Conservation (phyloP, 2,113 vertebrate genomes). For the Micromys minutus region DNA sequence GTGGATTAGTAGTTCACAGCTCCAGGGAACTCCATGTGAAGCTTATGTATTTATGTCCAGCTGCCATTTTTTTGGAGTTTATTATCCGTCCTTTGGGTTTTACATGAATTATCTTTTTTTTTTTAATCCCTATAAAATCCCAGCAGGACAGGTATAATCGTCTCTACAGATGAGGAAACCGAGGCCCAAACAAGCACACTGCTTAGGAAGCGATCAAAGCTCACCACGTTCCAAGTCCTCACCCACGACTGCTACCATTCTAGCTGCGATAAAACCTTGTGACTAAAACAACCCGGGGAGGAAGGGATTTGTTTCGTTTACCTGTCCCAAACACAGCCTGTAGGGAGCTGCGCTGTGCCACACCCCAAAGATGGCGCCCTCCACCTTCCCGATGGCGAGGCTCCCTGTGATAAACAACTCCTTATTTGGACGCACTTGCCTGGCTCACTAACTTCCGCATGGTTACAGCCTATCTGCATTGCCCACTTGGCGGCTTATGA, state of each 20-base stretch:
- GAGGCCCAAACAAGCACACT: background rate
- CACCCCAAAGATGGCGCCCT: too few species aligned
- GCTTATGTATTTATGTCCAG: background rate
- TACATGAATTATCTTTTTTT: background rate
- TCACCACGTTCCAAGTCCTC: background rate
- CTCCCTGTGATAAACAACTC: too few species aligned
- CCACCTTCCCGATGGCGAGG: too few species aligned
- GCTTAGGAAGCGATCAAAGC: background rate
- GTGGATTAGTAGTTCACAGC: background rate
- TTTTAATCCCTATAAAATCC: background rate
- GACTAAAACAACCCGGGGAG: background rate
- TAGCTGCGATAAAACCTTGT: background rate
- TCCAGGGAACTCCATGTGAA: background rate
- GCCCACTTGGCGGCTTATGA: too few species aligned
- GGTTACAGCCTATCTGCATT: too few species aligned
- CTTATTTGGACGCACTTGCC: too few species aligned
- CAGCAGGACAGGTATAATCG: background rate
- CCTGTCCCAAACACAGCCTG: background rate
- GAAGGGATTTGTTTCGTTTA: background rate
- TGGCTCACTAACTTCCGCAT: too few species aligned
- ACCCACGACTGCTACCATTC: too few species aligned
- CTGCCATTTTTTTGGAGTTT: background rate
- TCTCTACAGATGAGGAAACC: background rate
- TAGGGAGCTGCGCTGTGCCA: too few species aligned
- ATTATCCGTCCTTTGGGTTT: slow-evolving; percentile 2